These are phyloP conservation scores for Pachydiplax longipennis DNA, from an alignment of 2,888 invertebrate species.

Conservation along the genomic window DNA sequence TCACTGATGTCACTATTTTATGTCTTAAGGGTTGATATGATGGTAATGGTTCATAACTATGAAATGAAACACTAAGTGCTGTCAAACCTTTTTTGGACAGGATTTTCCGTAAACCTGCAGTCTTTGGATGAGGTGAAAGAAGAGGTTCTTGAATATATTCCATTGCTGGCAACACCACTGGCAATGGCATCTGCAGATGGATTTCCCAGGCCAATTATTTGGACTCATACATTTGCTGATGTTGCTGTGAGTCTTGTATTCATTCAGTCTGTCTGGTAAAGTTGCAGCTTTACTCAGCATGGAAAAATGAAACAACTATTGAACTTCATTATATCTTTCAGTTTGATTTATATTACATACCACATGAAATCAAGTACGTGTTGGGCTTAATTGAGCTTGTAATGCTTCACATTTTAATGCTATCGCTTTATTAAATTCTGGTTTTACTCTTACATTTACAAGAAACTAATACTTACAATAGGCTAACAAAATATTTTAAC, in stretches of 20 bases:
- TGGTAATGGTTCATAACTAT: too few species aligned
- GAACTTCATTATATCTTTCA: background rate
- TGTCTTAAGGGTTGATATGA: too few species aligned
- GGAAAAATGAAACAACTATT: background rate
- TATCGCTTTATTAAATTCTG: background rate
- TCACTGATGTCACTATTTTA: too few species aligned
- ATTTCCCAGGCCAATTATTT: slow-evolving; percentile 80
- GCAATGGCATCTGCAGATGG: slow-evolving; percentile 65
- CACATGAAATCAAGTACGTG: background rate
- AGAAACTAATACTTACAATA: background rate
- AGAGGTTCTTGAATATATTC: slow-evolving; percentile 94
- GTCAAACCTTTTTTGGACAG: slow-evolving; percentile 60
- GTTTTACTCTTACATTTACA: background rate
- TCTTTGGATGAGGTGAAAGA: slow-evolving; percentile 95
- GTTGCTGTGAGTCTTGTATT: slow-evolving; percentile 69
- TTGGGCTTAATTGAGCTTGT: background rate
- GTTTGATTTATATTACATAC: background rate
- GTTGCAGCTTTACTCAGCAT: slow-evolving; percentile 6
- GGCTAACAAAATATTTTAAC: background rate
- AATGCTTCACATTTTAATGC: background rate
- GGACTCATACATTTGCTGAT: slow-evolving; percentile 95
- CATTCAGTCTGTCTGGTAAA: background rate
- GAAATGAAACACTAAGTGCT: too few species aligned
- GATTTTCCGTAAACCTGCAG: slow-evolving; percentile 93
- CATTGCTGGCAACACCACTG: slow-evolving; percentile 87